Evolutionary conservation across 2,888 invertebrate genomes (phyloP), one percentile per base, ranked within the genome.

Genomic region (Tribolium freemani): DNA sequence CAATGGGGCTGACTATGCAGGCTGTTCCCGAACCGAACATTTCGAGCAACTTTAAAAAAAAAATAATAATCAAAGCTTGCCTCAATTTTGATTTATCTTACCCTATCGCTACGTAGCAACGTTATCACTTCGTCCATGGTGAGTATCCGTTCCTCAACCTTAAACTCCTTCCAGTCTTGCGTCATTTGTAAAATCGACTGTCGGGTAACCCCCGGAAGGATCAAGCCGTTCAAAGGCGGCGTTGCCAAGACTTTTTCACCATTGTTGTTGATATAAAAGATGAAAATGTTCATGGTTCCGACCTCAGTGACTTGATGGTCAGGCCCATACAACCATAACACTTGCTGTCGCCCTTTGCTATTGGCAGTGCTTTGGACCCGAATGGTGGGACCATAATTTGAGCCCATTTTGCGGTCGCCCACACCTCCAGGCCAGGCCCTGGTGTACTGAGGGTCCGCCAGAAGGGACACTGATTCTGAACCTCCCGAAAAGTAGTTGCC

Each of bases 21-120:
- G 99, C 99, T 20, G 99, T 99, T 68, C 99, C 99, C n/a, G 97
- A 92, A 70, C 99, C 99, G 86, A 99, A 99, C 86, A 99, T 90
- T 88, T 99, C 99, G 78, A 97, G 85, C 77, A 99, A 86, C 98
- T 98, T 88, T 0, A 88, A 88, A 71, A 77, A 77, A 78, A 61
- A 68, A 54, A 10, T 21, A 50, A 48, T n/a, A n/a, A n/a, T n/a
- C 10, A 21, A 21, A 51, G 44, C 16, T 51, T n/a, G 26, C 10
- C 20, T 63, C 11, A 48, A 5, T 21, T 1, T 9, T 16, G 58
- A 50, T 4, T 69, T 21, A 57, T 72, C 92, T 90, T 89, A 98
- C 98, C 88, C 96, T 90, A 79, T 94, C 94, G 85, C 96, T 91
- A 67, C 92, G 90, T 70, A 93, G 88, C 64, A 96, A 90, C 75